Evolutionary conservation across 1,140 invertebrate species (phyloP).

Genomic region (Heliconius melpomene): DNA sequence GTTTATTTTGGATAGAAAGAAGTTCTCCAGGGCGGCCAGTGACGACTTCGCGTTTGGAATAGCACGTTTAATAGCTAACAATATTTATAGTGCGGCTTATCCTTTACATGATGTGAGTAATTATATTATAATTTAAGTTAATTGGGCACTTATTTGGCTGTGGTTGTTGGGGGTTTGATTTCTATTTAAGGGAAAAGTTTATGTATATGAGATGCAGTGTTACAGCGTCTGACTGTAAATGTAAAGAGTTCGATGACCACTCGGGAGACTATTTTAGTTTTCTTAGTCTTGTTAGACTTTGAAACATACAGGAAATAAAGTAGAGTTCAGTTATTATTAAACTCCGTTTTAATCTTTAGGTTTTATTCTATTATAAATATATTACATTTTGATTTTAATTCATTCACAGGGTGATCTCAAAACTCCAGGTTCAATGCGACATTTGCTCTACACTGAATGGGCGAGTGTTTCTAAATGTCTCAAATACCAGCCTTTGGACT

Average conservation of each 20-base stretch:
- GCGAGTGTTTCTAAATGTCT: constrained; percentile 90
- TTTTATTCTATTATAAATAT: too few relatives aligned
- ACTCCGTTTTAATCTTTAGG: too few relatives aligned
- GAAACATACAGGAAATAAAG: too few relatives aligned
- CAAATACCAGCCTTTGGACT: constrained; percentile 93
- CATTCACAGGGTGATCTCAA: constrained; percentile 86
- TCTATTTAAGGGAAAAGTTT: too few relatives aligned
- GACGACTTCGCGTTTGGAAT: constrained; percentile 92
- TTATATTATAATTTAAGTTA: not conserved
- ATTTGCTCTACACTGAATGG: constrained; percentile 93
- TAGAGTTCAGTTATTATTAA: too few relatives aligned
- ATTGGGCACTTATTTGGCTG: too few relatives aligned
- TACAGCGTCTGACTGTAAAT: too few relatives aligned
- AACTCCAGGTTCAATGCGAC: constrained; percentile 85
- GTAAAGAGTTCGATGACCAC: too few relatives aligned
- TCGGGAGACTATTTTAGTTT: too few relatives aligned
- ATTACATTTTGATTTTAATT: not conserved
- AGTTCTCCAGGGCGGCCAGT: constrained; percentile 84
- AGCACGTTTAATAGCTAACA: constrained; percentile 89
- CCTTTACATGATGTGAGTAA: constrained; percentile 93
- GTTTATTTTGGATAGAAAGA: constrained; percentile 94
- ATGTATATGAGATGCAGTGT: too few relatives aligned
- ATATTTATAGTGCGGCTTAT: constrained; percentile 91
- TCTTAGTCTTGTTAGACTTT: too few relatives aligned
- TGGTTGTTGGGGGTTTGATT: too few relatives aligned